Base-by-base conservation (phyloP, 1,140 invertebrate species). In the Drosophila littoralis region DNA sequence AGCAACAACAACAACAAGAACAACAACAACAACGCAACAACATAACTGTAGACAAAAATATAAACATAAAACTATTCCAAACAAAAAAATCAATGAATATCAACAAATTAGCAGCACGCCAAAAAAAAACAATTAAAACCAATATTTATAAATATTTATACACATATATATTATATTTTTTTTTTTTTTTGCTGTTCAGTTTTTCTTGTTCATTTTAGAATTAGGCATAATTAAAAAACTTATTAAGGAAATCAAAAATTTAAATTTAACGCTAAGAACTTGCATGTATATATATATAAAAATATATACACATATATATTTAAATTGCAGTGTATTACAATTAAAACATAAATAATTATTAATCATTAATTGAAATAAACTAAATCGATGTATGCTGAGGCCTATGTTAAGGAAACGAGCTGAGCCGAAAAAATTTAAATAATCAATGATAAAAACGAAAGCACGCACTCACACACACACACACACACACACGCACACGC, bases 161-260 rank as follows among this genome's bases (percentile, higher is more conserved):
- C 60, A 78, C 70, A 50, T 61, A 79, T 83, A 77, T 69, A 86
- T 81, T 84, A 78, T 75, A 86, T 82, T 71, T 86, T 72, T 86
- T 74, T 22, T 22, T 75, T 71, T 75, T 78, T 68, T 73, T 64
- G 40, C 58, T 50, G 22, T 74, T 79, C 40, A 46, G 7, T 76
- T 79, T 70, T 70, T 57, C 40, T 73, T 66, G 48, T 77, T 55
- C 43, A 78, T 68, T 58, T 54, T 48, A 28, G 22, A 52, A 66
- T 75, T 75, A 75, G 58, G 66, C 67, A 77, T 82, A 74, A 43
- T 2, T 35, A 67, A 79, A 79, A 7, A 86, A 75, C 75, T 81
- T 90, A 90, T 90, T 85, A 89, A 90, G 85, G 85, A 89, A 90
- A 76, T 90, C 63, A 73, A 83, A 88, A 88, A 71, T 73, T 77